Percentiles rank a stretch among this genome's conserved stretches.
These are phyloP conservation scores for Odontocerum albicorne DNA, from an alignment of 2,888 invertebrate genomes.

Conservation along the genomic window DNA sequence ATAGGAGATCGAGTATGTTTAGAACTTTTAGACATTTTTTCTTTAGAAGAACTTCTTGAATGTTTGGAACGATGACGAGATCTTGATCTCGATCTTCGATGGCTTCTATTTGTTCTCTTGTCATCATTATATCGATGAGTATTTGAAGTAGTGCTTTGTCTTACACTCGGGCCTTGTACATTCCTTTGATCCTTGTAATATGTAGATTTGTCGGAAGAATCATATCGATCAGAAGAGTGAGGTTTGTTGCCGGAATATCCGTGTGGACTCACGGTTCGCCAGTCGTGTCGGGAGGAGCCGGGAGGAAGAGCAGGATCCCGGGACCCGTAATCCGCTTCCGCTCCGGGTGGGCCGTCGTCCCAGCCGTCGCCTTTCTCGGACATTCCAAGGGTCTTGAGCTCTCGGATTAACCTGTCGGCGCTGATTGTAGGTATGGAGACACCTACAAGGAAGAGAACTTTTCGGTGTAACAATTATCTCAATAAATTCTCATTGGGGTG, in stretches of 20 bases:
- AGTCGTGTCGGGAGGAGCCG: conserved; percentile 5
- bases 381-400: conserved; percentile 35
- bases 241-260: neutral
- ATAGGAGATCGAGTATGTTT: conserved; percentile 38
- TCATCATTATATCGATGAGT: neutral
- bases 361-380: conserved; percentile 44
- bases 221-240: too few relatives aligned
- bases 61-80: conserved; percentile 8
- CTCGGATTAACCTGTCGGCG: conserved; percentile 55
- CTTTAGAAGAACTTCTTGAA: conserved; percentile 23
- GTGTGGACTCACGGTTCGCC: neutral
- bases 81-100: conserved; percentile 41
- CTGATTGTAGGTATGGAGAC: conserved; percentile 61
- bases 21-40: conserved; percentile 22
- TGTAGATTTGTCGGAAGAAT: neutral
- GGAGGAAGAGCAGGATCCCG: conserved; percentile 44
- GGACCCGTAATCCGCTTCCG: conserved; percentile 53
- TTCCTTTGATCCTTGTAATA: neutral
- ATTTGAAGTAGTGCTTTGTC: neutral
- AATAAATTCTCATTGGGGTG: conserved; percentile 18
- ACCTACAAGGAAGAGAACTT: conserved; percentile 72
- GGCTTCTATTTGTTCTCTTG: conserved; percentile 36
- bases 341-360: conserved; percentile 59
- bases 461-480: conserved; percentile 55
- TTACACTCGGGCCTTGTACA: neutral